Percentiles rank a stretch among this genome's conserved stretches.
phyloP scores from a whole-genome alignment of 2,797 vertebrate genomes.

The Kryptolebias ocellatus region DNA sequence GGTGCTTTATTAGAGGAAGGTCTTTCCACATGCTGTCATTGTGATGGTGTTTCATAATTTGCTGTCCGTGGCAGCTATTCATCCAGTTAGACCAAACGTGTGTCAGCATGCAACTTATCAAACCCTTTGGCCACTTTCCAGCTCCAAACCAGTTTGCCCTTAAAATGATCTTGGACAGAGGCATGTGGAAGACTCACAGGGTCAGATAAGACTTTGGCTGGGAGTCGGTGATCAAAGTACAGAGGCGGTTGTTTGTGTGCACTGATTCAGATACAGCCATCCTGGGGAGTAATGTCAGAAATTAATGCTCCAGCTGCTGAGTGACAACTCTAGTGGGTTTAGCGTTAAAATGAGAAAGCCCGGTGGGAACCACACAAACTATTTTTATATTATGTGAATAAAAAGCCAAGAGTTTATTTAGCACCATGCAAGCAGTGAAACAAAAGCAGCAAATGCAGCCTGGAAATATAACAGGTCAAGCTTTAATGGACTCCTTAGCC shows the following conservation, averaged over 20 bases:
- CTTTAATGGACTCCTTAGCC: conserved; percentile 20
- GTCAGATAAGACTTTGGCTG: conserved; percentile 31
- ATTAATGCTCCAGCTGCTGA: conserved; percentile 38
- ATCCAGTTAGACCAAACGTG: conserved; percentile 54
- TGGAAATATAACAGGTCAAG: conserved; percentile 18
- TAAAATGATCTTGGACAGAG: conserved; percentile 37
- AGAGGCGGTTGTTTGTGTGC: background rate
- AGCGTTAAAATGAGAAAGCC: conserved; percentile 11
- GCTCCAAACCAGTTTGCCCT: conserved; percentile 45
- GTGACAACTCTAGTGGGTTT: conserved; percentile 29
- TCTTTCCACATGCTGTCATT: conserved; percentile 43
- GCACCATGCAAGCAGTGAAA: conserved; percentile 10
- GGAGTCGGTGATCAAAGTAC: conserved; percentile 21
- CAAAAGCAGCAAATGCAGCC: conserved; percentile 8
- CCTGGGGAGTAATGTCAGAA: conserved; percentile 8
- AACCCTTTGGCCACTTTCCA: conserved; percentile 49
- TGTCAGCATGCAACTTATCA: conserved; percentile 63
- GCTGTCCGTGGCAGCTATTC: conserved; percentile 51
- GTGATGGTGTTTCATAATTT: conserved; percentile 69
- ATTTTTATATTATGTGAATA: conserved; percentile 13
- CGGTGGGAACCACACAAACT: background rate
- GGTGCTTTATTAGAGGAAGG: conserved; percentile 72
- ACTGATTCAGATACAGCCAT: conserved; percentile 28
- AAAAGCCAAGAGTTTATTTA: conserved; percentile 16
- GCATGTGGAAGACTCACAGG: conserved; percentile 27